Conservation (phyloP, 2,113 vertebrate species). For the cat (Felis catus) region DNA sequence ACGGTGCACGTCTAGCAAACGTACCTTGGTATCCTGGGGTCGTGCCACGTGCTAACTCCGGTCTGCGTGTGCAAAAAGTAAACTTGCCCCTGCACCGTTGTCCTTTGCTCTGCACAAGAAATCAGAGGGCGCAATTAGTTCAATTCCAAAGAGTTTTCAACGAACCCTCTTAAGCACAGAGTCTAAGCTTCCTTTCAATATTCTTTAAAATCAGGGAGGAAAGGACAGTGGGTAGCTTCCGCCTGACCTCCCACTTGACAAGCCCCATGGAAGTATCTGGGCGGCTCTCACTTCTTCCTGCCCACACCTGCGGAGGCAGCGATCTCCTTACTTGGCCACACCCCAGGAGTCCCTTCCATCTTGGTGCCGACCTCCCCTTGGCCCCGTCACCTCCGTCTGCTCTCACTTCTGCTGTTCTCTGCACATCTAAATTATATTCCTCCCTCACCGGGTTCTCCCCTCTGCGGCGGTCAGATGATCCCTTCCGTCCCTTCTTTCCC, state of each 20-base stretch:
- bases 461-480: not conserved
- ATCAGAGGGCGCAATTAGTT: not conserved
- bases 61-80: slow-evolving; percentile 99
- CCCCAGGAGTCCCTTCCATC: rapidly evolving
- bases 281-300: not conserved
- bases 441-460: not conserved
- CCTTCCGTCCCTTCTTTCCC: not conserved
- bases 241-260: not conserved
- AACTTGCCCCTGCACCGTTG: slow-evolving; percentile 97
- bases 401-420: not conserved
- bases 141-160: not conserved
- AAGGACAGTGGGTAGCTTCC: not conserved
- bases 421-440: too few relatives aligned
- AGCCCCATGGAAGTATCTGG: rapidly evolving
- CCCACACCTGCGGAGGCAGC: rapidly evolving
- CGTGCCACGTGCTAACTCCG: slow-evolving; percentile 98
- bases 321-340: not conserved
- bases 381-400: rapidly evolving
- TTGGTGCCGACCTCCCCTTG: too few relatives aligned
- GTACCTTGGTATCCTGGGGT: slow-evolving; percentile 97
- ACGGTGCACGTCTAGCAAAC: not conserved
- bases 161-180: not conserved
- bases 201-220: not conserved
- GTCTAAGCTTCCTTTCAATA: not conserved
- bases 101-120: slow-evolving; percentile 89